These are phyloP conservation scores for Sycobia sp. DNA, from an alignment of 1,140 invertebrate species.

Conservation along the genomic window DNA sequence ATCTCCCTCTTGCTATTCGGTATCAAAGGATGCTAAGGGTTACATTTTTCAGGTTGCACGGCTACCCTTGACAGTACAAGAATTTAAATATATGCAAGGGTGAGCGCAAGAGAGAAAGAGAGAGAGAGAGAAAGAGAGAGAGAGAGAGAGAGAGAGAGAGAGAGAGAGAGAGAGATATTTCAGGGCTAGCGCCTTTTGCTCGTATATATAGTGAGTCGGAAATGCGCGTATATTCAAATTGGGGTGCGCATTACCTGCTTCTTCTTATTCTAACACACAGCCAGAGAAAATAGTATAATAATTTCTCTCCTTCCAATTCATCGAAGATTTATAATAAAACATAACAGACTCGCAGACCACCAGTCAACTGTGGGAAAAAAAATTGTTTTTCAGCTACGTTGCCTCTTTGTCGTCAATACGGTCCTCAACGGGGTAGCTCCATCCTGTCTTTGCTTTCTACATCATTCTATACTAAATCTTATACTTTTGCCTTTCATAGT, in stretches of 20 bases:
- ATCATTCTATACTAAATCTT: no score
- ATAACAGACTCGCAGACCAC: constrained; percentile 39
- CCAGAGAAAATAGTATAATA: no score
- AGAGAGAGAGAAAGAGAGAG: no score
- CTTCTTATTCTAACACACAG: constrained; percentile 54
- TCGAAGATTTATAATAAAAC: constrained; percentile 57
- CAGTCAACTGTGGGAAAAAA: constrained; percentile 47
- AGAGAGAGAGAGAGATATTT: no score
- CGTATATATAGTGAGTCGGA: constrained; percentile 21
- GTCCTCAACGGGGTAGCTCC: background rate
- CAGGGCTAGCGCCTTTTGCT: constrained; percentile 11
- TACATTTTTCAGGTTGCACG: background rate
- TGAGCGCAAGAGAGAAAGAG: background rate
- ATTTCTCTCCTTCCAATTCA: constrained; percentile 41
- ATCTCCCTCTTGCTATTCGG: constrained; percentile 32
- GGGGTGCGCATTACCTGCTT: constrained; percentile 51
- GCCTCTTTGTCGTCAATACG: no score
- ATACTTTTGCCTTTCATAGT: no score
- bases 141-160: constrained; percentile 24
- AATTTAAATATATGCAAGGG: constrained; percentile 56
- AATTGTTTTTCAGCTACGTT: constrained; percentile 42
- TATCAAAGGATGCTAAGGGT: constrained; percentile 21
- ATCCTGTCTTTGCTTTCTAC: background rate
- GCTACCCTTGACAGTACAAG: constrained; percentile 30
- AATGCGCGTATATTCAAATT: constrained; percentile 50